These are phyloP conservation scores for Microplitis mediator DNA, from an alignment of 1,140 invertebrate species.

Conservation along the genomic window DNA sequence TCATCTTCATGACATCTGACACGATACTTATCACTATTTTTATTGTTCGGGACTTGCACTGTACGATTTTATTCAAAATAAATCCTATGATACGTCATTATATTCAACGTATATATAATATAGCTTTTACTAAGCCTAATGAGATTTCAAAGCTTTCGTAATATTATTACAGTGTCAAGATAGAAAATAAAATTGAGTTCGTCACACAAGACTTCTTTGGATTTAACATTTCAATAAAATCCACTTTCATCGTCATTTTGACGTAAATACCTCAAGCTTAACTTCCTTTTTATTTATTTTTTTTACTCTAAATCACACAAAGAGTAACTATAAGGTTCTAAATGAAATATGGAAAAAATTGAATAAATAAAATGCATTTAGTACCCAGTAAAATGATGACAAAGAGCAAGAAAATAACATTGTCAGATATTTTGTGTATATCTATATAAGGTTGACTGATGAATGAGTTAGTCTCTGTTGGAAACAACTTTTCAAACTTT, in stretches of 20 bases:
- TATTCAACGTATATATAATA: not conserved
- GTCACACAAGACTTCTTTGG: constrained; percentile 8
- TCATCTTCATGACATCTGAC: constrained; percentile 6
- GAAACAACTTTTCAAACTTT: constrained; percentile 17
- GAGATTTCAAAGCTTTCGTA: constrained; percentile 6
- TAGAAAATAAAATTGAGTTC: constrained; percentile 24
- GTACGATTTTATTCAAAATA: not conserved
- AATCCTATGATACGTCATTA: no score
- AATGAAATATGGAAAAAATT: not conserved
- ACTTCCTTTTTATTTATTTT: not conserved
- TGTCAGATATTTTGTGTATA: not conserved
- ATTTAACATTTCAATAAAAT: constrained; percentile 30
- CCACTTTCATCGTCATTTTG: constrained; percentile 4
- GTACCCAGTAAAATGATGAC: not conserved
- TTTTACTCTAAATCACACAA: not conserved
- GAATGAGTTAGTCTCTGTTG: constrained; percentile 17
- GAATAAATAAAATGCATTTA: not conserved
- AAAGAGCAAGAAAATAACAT: not conserved
- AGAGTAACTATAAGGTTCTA: not conserved
- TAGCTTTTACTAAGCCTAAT: not conserved
- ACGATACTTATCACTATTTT: not conserved
- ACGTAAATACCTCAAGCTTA: not conserved
- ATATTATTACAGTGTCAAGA: constrained; percentile 5
- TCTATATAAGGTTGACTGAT: not conserved
- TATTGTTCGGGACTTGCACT: not conserved